These are phyloP conservation scores for Punctoribates punctum DNA, from an alignment of 2,888 invertebrate species.

Conservation along the genomic window DNA sequence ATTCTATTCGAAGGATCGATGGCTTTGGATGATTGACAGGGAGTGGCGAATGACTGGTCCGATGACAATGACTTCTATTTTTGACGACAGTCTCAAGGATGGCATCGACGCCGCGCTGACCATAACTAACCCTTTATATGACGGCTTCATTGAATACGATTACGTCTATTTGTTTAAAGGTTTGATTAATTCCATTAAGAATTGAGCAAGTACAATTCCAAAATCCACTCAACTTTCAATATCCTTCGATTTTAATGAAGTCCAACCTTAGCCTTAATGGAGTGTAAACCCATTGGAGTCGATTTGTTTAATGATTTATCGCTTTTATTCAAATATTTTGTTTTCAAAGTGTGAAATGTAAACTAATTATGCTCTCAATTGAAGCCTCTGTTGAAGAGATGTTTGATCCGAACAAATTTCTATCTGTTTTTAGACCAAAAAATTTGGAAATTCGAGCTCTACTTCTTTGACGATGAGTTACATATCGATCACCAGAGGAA, in stretches of 20 bases:
- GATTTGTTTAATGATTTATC: too few relatives aligned
- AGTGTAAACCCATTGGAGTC: too few relatives aligned
- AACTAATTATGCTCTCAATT: too few relatives aligned
- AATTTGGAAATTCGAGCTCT: not conserved
- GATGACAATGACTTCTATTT: not conserved
- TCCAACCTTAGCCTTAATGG: too few relatives aligned
- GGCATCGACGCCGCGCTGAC: conserved; percentile 3
- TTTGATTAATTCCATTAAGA: not conserved
- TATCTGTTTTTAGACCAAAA: not conserved
- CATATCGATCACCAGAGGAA: not conserved
- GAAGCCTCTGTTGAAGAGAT: too few relatives aligned
- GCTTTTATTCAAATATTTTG: too few relatives aligned
- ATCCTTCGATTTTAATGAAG: too few relatives aligned
- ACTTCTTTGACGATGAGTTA: not conserved
- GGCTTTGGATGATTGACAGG: not conserved
- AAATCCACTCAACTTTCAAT: not conserved
- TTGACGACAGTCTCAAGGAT: not conserved
- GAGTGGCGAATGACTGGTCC: not conserved
- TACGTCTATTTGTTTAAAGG: not conserved
- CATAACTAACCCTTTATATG: not conserved
- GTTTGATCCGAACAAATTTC: too few relatives aligned
- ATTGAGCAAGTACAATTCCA: too few relatives aligned
- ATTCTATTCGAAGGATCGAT: not conserved
- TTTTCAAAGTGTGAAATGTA: too few relatives aligned
- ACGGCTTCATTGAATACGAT: not conserved